Conservation (phyloP, 1,140 invertebrate species). For the Eumaeus atala region DNA sequence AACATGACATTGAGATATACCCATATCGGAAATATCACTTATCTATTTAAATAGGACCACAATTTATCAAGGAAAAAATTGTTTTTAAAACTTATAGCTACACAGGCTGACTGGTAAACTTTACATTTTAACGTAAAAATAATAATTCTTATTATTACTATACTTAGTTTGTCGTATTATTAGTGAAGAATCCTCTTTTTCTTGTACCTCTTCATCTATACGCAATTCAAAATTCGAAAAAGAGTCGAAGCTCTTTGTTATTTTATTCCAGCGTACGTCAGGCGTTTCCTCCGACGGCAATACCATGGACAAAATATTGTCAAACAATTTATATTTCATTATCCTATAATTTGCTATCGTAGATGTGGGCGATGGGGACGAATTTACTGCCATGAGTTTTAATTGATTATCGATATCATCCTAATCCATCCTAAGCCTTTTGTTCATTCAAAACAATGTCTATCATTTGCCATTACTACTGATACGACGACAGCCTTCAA, state of each 20-base stretch:
- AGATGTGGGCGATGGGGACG: slow-evolving; percentile 94
- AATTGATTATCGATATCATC: slow-evolving; percentile 91
- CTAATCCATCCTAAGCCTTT: too few relatives aligned
- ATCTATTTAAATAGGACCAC: too few relatives aligned
- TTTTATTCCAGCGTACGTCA: slow-evolving; percentile 94
- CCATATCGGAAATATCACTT: too few relatives aligned
- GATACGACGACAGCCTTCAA: slow-evolving; percentile 89
- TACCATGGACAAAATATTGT: slow-evolving; percentile 94
- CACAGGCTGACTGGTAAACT: not conserved
- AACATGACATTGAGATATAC: too few relatives aligned
- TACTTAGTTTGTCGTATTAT: not conserved
- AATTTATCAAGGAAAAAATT: too few relatives aligned
- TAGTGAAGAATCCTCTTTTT: slow-evolving; percentile 26
- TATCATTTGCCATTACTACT: slow-evolving; percentile 83
- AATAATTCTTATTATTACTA: not conserved
- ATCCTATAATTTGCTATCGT: slow-evolving; percentile 97
- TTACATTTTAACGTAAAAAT: not conserved
- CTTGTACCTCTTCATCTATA: slow-evolving; percentile 84
- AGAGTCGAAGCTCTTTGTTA: slow-evolving; percentile 83
- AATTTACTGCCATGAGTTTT: slow-evolving; percentile 92
- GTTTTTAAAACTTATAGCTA: too few relatives aligned
- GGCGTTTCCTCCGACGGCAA: slow-evolving; percentile 91
- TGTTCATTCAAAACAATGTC: slow-evolving; percentile 92
- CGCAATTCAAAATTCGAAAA: slow-evolving; percentile 92
- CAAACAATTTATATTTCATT: slow-evolving; percentile 95